Conservation (phyloP, 2,888 invertebrate species). For the Oligia fasciuncula region DNA sequence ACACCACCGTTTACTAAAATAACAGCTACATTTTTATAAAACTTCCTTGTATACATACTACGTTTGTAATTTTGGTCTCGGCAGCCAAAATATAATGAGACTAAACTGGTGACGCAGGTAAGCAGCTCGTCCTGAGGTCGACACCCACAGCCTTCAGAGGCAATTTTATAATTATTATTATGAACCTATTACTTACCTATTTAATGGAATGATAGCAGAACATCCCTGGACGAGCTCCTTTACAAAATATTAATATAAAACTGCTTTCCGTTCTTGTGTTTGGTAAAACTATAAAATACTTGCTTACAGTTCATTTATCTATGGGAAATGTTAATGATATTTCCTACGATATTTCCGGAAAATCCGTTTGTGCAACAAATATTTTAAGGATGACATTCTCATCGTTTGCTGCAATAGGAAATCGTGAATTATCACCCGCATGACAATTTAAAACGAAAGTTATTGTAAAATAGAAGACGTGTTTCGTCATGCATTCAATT, state of each 20-base stretch:
- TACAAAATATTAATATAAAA: background rate
- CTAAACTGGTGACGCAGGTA: background rate
- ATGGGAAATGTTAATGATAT: background rate
- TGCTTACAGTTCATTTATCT: background rate
- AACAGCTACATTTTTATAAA: background rate
- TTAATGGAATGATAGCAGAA: background rate
- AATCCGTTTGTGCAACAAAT: background rate
- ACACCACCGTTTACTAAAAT: background rate
- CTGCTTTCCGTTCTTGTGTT: background rate
- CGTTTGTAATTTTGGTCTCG: background rate
- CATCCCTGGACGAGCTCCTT: background rate
- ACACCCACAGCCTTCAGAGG: background rate
- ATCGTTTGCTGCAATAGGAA: background rate
- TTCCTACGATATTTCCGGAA: background rate
- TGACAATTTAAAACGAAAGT: constrained; percentile 11
- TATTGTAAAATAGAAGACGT: background rate
- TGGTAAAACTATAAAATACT: background rate
- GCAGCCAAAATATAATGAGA: background rate
- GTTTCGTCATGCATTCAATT: background rate
- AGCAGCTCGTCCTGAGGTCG: background rate
- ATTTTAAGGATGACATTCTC: background rate
- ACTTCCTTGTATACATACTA: background rate
- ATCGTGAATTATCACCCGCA: constrained; percentile 12
- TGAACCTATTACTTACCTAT: background rate
- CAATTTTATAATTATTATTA: background rate